Evolutionary conservation across 2,797 vertebrate genomes (phyloP), one percentile per base, ranked within the genome.

Genomic region (Valencia hispanica): DNA sequence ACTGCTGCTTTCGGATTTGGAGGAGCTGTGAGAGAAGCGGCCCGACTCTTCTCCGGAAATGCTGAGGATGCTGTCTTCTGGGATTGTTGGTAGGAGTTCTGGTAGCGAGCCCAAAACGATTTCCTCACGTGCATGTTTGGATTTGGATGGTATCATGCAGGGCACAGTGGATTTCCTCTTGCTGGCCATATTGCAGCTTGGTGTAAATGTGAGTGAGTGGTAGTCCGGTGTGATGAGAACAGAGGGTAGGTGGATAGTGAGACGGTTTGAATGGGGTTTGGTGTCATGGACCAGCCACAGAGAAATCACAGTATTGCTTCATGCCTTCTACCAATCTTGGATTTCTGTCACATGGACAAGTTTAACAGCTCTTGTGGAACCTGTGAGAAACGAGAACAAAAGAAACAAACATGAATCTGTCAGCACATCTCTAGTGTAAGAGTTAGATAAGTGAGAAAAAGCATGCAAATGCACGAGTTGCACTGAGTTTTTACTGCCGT

Each of bases 111-210:
- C 84, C 94, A 90, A 22, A 83, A 96, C 96, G 90, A 95, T 94
- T 80, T 97, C 96, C 92, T 96, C 97, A 81, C 96, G 94, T 84
- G 95, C 94, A 87, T 94, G 93, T 92, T 96, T 94, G 4, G 95
- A 96, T 95, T 99, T 99, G 81, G 97, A 95, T 69, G 98, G 97
- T 94, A 99, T 99, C 98, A 99, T 99, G 92, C 98, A 99, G 45
- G 98, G 98, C 51, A 97, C 96, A 57, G 97, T 98, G 86, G 98
- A 99, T 93, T 99, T 99, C 92, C 98, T 97, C 93, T 99, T 99
- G 95, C 98, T 99, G 90, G 98, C 98, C 98, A 99, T 99, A 30
- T 48, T 78, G 86, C 72, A 81, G 86, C 89, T 81, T 80, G 78
- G 86, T 86, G 88, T 85, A 69, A 90, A 87, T 88, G 85, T 84